Conservation (phyloP, 1,140 invertebrate genomes). For the Coenobita brevimanus region DNA sequence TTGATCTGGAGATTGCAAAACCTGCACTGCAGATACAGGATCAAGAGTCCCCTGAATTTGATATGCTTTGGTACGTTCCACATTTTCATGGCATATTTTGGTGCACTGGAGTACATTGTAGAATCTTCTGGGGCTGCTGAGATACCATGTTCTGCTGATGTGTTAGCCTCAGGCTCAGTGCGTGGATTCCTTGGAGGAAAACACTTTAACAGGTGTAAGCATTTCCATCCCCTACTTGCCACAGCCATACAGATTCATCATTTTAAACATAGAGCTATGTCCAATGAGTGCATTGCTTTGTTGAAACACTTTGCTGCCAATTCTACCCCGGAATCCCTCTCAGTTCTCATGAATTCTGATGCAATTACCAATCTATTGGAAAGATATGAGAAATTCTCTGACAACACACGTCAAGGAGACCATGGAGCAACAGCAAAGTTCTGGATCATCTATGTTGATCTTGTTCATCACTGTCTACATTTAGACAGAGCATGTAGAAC, state of each 20-base stretch:
- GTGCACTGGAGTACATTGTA: background rate
- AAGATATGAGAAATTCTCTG: background rate
- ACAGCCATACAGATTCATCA: no score
- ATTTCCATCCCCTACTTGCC: background rate
- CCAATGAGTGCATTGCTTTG: no score
- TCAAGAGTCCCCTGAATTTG: background rate
- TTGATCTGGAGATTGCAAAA: no score
- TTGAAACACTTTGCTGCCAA: no score
- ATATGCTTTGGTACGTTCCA: no score
- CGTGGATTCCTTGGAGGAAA: background rate
- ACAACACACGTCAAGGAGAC: background rate
- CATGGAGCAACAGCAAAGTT: background rate
- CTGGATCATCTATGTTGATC: background rate
- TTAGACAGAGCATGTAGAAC: no score
- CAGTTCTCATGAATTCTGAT: no score
- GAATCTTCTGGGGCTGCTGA: background rate
- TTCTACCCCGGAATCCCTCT: background rate
- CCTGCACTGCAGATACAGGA: constrained; percentile 1
- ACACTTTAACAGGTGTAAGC: background rate
- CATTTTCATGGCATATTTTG: background rate
- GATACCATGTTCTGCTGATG: background rate
- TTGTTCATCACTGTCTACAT: background rate
- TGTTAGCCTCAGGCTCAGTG: background rate
- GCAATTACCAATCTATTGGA: no score
- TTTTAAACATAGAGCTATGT: no score